A percentile compares a stretch with the other conserved stretches of the same genome.
Conservation (phyloP, 2,113 vertebrate species). For the Tetraodon nigroviridis region DNA sequence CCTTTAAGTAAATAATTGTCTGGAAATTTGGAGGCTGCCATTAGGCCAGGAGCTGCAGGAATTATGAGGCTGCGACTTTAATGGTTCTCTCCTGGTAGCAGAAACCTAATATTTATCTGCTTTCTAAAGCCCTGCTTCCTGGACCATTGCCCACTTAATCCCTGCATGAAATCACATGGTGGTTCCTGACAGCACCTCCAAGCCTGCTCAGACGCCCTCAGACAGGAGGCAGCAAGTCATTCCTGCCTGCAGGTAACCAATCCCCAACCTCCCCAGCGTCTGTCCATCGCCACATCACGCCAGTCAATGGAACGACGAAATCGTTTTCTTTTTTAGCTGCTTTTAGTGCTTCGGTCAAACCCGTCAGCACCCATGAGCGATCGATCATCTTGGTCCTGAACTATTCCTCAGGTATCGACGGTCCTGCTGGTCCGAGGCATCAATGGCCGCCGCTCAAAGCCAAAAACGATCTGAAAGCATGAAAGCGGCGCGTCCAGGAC, state of each 20-base stretch:
- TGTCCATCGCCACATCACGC: not conserved
- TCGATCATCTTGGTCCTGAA: slow-evolving; percentile 51
- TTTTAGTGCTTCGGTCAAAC: slow-evolving; percentile 34
- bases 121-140: not conserved
- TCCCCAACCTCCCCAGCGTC: not conserved
- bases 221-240: too few relatives aligned
- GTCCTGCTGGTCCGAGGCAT: slow-evolving; percentile 15
- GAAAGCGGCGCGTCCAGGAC: slow-evolving; percentile 7
- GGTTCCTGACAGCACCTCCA: not conserved
- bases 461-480: slow-evolving; percentile 20
- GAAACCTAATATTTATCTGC: not conserved
- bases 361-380: slow-evolving; percentile 32
- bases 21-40: not conserved
- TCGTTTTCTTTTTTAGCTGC: slow-evolving; percentile 27
- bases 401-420: slow-evolving; percentile 52
- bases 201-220: too few relatives aligned
- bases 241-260: too few relatives aligned
- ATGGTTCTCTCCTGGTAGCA: not conserved
- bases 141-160: not conserved
- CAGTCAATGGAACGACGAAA: not conserved
- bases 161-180: not conserved
- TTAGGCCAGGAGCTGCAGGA: not conserved
- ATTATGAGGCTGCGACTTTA: not conserved
- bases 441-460: slow-evolving; percentile 7
- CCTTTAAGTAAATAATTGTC: not conserved